Evolutionary conservation across 2,113 vertebrate species (phyloP).

Genomic region (Callorhinus ursinus): DNA sequence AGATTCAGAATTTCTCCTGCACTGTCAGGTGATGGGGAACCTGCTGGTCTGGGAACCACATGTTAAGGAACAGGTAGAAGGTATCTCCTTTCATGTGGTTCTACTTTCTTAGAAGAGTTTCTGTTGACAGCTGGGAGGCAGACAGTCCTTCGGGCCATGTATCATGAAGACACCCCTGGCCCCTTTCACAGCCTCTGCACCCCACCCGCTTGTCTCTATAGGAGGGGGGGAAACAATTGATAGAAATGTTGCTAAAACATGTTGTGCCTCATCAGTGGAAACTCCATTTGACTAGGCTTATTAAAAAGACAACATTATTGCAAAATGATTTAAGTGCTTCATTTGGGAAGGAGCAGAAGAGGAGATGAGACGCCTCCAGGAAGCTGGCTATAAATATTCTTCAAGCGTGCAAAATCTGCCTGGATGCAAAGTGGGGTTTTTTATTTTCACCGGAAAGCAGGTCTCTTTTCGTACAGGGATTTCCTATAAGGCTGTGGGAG

Average conservation of each 20-base stretch:
- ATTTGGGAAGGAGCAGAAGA: neutral
- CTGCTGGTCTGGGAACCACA: neutral
- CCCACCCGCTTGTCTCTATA: neutral
- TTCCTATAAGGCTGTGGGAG: rapidly evolving
- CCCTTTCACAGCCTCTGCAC: rapidly evolving
- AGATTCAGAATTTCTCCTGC: neutral
- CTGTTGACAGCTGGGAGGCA: neutral
- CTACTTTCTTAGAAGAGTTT: neutral
- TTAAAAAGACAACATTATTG: slow-evolving; percentile 53
- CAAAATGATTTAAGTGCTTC: slow-evolving; percentile 65
- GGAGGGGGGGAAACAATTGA: neutral
- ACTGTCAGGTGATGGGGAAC: neutral
- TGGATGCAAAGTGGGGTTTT: neutral
- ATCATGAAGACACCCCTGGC: neutral
- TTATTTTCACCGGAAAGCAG: neutral
- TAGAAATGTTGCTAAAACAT: neutral
- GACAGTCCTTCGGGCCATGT: neutral
- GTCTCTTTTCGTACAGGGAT: neutral
- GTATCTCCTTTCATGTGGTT: rapidly evolving
- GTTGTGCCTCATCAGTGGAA: neutral
- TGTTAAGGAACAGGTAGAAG: neutral
- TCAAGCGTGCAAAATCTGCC: neutral
- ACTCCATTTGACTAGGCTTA: slow-evolving; percentile 12
- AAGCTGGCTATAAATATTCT: slow-evolving; percentile 61
- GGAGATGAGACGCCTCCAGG: neutral